Evolutionary conservation across 2,797 vertebrate genomes (phyloP).

Genomic region (Poecilia wingei): DNA sequence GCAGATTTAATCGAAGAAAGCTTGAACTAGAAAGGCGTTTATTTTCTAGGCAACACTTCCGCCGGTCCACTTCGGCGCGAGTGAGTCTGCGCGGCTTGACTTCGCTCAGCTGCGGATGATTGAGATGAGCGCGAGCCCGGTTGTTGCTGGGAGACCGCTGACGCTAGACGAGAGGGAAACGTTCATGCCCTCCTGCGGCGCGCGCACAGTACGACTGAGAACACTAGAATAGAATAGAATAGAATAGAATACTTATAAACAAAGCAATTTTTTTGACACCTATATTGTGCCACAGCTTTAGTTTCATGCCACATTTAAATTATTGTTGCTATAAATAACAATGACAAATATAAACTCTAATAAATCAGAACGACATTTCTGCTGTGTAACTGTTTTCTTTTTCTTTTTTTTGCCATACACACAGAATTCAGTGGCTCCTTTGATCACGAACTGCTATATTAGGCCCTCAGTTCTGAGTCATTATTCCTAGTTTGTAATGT

Average conservation of each 20-base stretch:
- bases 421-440: slow-evolving; percentile 5
- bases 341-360: neutral
- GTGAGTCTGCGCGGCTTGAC: slow-evolving; percentile 32
- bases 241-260: neutral
- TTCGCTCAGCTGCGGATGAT: slow-evolving; percentile 35
- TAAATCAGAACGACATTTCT: slow-evolving; percentile 1
- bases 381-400: neutral
- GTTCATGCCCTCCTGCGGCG: slow-evolving; percentile 70
- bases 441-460: slow-evolving; percentile 18
- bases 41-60: slow-evolving; percentile 15
- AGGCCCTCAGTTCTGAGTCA: slow-evolving; percentile 12
- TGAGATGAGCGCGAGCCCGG: slow-evolving; percentile 47
- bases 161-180: slow-evolving; percentile 65
- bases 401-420: neutral
- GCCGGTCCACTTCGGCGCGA: neutral
- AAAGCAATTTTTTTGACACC: neutral
- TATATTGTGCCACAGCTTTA: neutral
- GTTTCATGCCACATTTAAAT: neutral
- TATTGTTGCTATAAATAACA: slow-evolving; percentile 4
- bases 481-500: slow-evolving; percentile 35
- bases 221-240: slow-evolving; percentile 13
- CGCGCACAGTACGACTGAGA: slow-evolving; percentile 13
- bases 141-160: slow-evolving; percentile 82
- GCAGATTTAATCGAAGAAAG: too few relatives aligned
- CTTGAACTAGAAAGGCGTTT: slow-evolving; percentile 17